Conservation (phyloP, 2,113 vertebrate genomes). For the Solea solea region DNA sequence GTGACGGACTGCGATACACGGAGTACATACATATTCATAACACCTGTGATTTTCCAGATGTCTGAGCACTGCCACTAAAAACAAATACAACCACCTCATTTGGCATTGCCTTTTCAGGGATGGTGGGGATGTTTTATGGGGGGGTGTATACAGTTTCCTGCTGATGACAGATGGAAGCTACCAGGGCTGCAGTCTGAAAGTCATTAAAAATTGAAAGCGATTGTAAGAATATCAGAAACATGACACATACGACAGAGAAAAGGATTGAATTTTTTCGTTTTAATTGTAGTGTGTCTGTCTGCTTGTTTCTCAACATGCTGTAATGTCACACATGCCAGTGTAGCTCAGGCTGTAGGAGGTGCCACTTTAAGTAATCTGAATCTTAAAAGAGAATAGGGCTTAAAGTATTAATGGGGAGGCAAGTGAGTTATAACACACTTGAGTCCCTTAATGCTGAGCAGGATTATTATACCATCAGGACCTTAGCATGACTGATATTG, state of each 20-base stretch:
- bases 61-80: not conserved
- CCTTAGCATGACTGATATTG: not conserved
- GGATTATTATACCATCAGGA: not conserved
- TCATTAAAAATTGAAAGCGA: conserved; percentile 4
- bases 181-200: conserved; percentile 2
- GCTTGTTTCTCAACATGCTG: not conserved
- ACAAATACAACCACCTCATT: not conserved
- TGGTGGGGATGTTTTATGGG: not conserved
- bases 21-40: not conserved
- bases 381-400: conserved; percentile 5
- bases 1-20: too few species aligned
- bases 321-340: not conserved
- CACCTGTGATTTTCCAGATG: not conserved
- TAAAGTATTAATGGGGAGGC: not conserved
- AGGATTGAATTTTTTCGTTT: not conserved
- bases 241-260: not conserved
- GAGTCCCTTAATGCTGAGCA: not conserved
- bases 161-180: conserved; percentile 20
- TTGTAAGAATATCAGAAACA: not conserved
- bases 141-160: not conserved
- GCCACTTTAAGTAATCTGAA: conserved; percentile 10
- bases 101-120: not conserved
- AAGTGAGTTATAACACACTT: not conserved
- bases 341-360: conserved; percentile 5
- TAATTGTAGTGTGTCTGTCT: not conserved